Conservation (phyloP, 2,113 vertebrate species). For the Bambusicola thoracicus region DNA sequence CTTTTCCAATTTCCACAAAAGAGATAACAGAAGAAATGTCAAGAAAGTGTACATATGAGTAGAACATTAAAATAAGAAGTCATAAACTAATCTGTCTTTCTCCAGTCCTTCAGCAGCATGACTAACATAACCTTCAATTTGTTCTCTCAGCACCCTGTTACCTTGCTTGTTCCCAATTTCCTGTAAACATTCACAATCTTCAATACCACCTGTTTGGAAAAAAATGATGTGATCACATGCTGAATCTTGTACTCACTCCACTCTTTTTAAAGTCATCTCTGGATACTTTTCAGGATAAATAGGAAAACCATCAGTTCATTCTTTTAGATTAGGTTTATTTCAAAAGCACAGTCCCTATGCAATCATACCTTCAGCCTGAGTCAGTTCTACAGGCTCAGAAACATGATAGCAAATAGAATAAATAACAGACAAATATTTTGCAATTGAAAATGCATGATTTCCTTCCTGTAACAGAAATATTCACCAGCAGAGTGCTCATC, state of each 20-base stretch:
- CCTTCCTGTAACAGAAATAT: background rate
- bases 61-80: background rate
- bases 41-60: background rate
- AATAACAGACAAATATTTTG: background rate
- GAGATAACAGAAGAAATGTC: background rate
- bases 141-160: background rate
- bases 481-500: background rate
- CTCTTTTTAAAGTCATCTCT: background rate
- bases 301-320: background rate
- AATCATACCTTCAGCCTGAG: background rate
- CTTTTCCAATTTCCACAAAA: constrained; percentile 4
- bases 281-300: background rate
- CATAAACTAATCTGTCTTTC: background rate
- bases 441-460: background rate
- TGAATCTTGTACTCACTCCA: background rate
- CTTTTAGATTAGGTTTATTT: background rate
- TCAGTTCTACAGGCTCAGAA: background rate
- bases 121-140: background rate
- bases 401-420: background rate
- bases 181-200: background rate
- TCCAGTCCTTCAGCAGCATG: background rate
- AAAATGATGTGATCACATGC: background rate
- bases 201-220: background rate
- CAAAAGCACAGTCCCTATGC: background rate
- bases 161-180: background rate